Evolutionary conservation across 2,797 vertebrate species (phyloP), one percentile per base, ranked within the genome.

Genomic region (Anniella stebbinsi): DNA sequence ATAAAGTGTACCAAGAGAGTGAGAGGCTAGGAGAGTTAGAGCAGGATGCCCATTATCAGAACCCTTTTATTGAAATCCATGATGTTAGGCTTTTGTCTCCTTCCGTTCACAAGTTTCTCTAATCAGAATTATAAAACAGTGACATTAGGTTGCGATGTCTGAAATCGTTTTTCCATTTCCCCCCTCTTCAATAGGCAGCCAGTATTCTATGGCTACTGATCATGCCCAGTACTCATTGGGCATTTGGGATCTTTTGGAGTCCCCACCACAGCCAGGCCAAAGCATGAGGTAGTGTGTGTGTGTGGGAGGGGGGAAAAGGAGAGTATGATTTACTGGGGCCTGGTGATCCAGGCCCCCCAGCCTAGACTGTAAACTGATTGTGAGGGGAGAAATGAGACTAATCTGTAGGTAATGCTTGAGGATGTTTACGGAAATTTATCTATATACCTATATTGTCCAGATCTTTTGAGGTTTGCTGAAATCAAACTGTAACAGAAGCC

Each of bases 21-120:
- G n/a, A 83, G 88, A 45, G 75, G 25, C 72, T 88, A 89, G 82
- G 88, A 90, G 57, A 77, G 63, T 94, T 91, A 84, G 90, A 88
- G 78, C 84, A 75, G 12, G 8, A 76, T 91, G 57, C 30, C 72
- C 33, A 67, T 89, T 76, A 89, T 48, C n/a, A 66, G 66, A 72
- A 72, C 48, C 9, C 51, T 60, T 70, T 72, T 72, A 33, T 81
- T 73, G 67, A 81, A 54, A 60, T 60, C 36, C 11, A 82, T 8
- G 18, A 63, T 73, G 45, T 54, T 57, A 21, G 51, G 38, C 13
- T 25, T 51, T 18, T 57, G 25, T 48, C n/a, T n/a, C 7, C 25
- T 80, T 80, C 33, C 12, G 12, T 12, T 54, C 77, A 38, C 7
- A 36, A 18, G 15, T 60, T 78, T 69, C 10, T 63, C 36, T 36